Percentiles rank a stretch among this genome's conserved stretches.
Conservation (phyloP, 2,888 invertebrate species). For the Camptogramma bilineatum region DNA sequence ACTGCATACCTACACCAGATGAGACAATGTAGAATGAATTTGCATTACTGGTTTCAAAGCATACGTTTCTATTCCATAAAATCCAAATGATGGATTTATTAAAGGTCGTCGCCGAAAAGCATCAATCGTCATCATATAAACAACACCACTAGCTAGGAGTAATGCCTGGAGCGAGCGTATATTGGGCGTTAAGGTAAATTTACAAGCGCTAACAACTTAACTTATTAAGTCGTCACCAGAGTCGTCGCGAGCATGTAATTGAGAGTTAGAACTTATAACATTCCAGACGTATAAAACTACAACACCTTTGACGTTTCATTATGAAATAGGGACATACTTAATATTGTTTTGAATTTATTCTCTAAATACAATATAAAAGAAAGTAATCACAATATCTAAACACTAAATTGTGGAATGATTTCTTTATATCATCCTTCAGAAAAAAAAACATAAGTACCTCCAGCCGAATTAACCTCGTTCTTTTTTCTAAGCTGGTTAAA, state of each 20-base stretch:
- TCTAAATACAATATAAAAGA: too few species aligned
- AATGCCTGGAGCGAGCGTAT: conserved; percentile 72
- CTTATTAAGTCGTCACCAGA: conserved; percentile 79
- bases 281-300: conserved; percentile 54
- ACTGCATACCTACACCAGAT: background rate
- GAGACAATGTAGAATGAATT: background rate
- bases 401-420: too few species aligned
- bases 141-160: conserved; percentile 80
- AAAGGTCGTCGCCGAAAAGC: conserved; percentile 46
- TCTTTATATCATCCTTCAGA: too few species aligned
- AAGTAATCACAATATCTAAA: too few species aligned
- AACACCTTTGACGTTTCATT: conserved; percentile 20
- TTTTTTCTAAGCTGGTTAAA: too few species aligned
- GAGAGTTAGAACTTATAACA: conserved; percentile 65
- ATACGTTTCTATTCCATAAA: background rate
- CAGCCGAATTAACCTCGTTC: too few species aligned
- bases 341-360: conserved; percentile 5
- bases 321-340: conserved; percentile 2
- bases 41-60: background rate
- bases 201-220: conserved; percentile 80
- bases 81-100: conserved; percentile 29
- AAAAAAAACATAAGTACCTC: too few species aligned
- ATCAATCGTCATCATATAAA: conserved; percentile 70
- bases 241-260: conserved; percentile 57
- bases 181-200: conserved; percentile 82